Evolutionary conservation across 2,797 vertebrate genomes (phyloP).

Genomic region (Margarornis squamiger): DNA sequence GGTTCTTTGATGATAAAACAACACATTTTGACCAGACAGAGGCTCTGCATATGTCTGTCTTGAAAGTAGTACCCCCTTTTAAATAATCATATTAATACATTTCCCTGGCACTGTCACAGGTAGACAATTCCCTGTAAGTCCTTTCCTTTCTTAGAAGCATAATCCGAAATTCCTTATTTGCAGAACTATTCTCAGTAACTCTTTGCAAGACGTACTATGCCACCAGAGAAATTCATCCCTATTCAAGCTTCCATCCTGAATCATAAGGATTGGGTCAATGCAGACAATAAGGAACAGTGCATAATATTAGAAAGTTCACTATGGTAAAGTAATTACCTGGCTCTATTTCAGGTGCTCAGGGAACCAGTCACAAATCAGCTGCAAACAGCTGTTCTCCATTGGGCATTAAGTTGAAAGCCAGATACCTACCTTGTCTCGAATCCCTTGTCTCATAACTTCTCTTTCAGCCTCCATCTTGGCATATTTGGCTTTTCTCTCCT

Average conservation of each 20-base stretch:
- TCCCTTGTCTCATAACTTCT: conserved; percentile 94
- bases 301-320: background rate
- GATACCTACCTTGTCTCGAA: conserved; percentile 90
- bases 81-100: background rate
- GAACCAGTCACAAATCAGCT: background rate
- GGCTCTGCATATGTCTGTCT: background rate
- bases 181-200: background rate
- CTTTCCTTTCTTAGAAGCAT: background rate
- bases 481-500: conserved; percentile 97
- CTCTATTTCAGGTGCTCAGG: background rate
- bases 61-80: background rate
- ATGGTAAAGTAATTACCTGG: background rate
- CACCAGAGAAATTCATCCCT: background rate
- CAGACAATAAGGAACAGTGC: background rate
- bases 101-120: background rate
- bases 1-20: background rate
- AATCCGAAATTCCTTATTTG: background rate
- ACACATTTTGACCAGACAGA: background rate
- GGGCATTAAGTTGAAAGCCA: background rate
- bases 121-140: background rate
- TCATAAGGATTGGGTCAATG: background rate
- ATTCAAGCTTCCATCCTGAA: background rate
- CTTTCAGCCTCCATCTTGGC: conserved; percentile 97
- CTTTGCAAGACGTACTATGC: background rate
- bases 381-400: background rate